Percentiles rank a stretch among this genome's conserved stretches.
Conservation (phyloP, 2,888 invertebrate species). For the Ennomos erosarius region DNA sequence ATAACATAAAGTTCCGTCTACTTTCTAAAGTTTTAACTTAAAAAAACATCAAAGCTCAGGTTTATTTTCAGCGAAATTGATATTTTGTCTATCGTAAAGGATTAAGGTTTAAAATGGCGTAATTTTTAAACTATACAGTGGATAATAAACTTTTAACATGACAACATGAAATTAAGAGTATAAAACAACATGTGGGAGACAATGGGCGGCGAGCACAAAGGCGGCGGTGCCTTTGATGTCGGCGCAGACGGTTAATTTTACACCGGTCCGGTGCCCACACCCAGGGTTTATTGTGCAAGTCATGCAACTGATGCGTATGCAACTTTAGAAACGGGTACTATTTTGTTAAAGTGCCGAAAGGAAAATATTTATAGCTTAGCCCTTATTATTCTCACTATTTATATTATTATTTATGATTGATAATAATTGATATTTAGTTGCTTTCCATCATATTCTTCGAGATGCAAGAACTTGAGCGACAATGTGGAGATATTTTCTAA, state of each 20-base stretch:
- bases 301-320: slow-evolving; percentile 29
- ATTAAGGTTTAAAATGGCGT: slow-evolving; percentile 46
- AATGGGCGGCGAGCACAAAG: slow-evolving; percentile 76
- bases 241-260: slow-evolving; percentile 68
- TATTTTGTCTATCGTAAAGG: slow-evolving; percentile 26
- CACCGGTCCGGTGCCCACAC: slow-evolving; percentile 58
- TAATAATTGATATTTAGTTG: too few relatives aligned
- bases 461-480: too few relatives aligned
- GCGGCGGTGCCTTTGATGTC: slow-evolving; percentile 71
- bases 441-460: too few relatives aligned
- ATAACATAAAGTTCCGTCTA: slow-evolving; percentile 16
- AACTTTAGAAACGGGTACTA: slow-evolving; percentile 1
- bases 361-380: too few relatives aligned
- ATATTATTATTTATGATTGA: too few relatives aligned
- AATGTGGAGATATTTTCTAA: too few relatives aligned
- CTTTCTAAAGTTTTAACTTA: slow-evolving; percentile 13
- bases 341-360: too few relatives aligned
- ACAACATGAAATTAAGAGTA: slow-evolving; percentile 79
- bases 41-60: slow-evolving; percentile 36
- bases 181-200: slow-evolving; percentile 79
- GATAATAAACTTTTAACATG: slow-evolving; percentile 79
- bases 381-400: too few relatives aligned
- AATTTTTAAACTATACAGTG: slow-evolving; percentile 26
- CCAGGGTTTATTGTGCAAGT: slow-evolving; percentile 27
- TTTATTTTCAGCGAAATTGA: slow-evolving; percentile 30